Conservation (phyloP, 2,888 invertebrate species). For the Cyrtodaria siliqua region DNA sequence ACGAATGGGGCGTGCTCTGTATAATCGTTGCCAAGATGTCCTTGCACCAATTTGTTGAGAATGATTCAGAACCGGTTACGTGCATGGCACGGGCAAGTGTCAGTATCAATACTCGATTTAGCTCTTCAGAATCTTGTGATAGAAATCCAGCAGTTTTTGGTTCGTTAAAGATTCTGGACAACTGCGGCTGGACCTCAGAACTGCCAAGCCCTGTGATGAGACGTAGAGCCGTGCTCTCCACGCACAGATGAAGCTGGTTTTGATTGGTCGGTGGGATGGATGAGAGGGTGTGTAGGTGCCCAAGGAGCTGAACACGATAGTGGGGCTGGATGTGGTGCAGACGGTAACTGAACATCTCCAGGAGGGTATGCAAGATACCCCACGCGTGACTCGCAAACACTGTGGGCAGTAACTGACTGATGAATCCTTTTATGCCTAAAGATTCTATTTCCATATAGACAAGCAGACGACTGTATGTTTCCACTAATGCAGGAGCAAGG, state of each 20-base stretch:
- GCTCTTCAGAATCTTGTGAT: slow-evolving; percentile 97
- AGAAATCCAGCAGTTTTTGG: slow-evolving; percentile 93
- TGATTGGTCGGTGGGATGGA: slow-evolving; percentile 97
- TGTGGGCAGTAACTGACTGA: slow-evolving; percentile 96
- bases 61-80: slow-evolving; percentile 91
- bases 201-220: slow-evolving; percentile 96
- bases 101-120: slow-evolving; percentile 96
- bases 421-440: slow-evolving; percentile 97
- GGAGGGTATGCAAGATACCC: slow-evolving; percentile 97
- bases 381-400: slow-evolving; percentile 97
- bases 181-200: slow-evolving; percentile 96
- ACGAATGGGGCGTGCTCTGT: slow-evolving; percentile 97
- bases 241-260: slow-evolving; percentile 96
- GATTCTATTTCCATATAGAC: slow-evolving; percentile 99
- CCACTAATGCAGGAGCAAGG: slow-evolving; percentile 95
- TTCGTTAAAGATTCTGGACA: slow-evolving; percentile 96
- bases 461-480: slow-evolving; percentile 96
- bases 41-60: slow-evolving; percentile 94
- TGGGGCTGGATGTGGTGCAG: slow-evolving; percentile 98
- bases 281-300: slow-evolving; percentile 96
- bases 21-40: slow-evolving; percentile 95
- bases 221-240: slow-evolving; percentile 95
- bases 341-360: slow-evolving; percentile 98
- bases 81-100: slow-evolving; percentile 97
- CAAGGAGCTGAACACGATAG: slow-evolving; percentile 96